phyloP scores from a whole-genome alignment of 2,113 vertebrate species.

The Ctenomys sociabilis region DNA sequence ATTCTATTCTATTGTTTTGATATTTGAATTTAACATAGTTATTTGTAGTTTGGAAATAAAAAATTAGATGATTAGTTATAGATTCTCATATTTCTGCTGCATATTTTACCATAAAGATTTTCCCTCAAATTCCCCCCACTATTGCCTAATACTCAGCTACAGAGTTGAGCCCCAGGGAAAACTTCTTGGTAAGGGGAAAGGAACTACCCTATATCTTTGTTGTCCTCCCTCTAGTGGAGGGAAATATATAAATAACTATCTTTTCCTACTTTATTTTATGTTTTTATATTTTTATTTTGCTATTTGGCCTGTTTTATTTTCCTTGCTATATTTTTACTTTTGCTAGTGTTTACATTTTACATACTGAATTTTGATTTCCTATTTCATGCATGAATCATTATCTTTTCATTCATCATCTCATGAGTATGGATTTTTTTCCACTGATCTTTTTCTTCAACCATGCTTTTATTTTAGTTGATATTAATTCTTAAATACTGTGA shows the following conservation, averaged over 20 bases:
- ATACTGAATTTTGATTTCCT: slow-evolving; percentile 31
- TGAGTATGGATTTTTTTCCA: not conserved
- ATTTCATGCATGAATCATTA: not conserved
- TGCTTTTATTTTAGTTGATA: not conserved
- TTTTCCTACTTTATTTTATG: not conserved
- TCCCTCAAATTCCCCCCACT: not conserved
- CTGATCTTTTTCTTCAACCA: not conserved
- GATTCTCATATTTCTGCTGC: not conserved
- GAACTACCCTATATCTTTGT: not conserved
- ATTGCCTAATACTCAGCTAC: not conserved
- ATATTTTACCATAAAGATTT: not conserved
- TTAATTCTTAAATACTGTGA: not conserved
- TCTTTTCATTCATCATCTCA: not conserved
- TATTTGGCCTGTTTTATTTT: slow-evolving; percentile 33
- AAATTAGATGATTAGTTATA: not conserved
- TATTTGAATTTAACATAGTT: not conserved
- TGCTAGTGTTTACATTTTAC: not conserved
- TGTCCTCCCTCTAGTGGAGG: not conserved
- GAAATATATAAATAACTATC: not conserved
- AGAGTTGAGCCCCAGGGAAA: not conserved
- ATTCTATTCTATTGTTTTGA: not conserved
- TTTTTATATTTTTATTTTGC: not conserved
- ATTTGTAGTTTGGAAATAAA: slow-evolving; percentile 25
- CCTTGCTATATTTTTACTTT: not conserved
- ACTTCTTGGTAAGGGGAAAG: not conserved